Evolutionary conservation across 2,113 vertebrate genomes (phyloP).

Genomic region (Columba livia): DNA sequence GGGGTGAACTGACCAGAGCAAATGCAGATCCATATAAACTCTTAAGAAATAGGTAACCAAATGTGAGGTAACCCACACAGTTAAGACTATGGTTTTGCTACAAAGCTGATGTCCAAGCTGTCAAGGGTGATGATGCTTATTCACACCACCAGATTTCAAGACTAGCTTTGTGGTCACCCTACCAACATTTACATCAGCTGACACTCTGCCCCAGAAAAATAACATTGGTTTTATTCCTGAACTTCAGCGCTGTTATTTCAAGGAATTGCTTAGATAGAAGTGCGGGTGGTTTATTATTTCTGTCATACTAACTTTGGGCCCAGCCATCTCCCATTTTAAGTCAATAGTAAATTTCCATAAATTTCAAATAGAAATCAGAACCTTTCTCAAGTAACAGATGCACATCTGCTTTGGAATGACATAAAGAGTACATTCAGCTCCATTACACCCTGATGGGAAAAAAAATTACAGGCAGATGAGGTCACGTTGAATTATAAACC

Average conservation of each 20-base stretch:
- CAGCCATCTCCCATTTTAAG: background rate
- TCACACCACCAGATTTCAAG: background rate
- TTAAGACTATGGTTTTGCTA: background rate
- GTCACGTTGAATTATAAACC: background rate
- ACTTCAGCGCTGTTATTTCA: background rate
- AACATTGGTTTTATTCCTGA: background rate
- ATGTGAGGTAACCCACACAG: background rate
- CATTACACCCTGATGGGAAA: background rate
- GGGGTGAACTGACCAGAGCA: background rate
- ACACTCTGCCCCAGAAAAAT: background rate
- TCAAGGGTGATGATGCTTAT: background rate
- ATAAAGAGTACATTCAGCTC: background rate
- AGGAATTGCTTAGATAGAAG: background rate
- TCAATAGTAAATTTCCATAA: background rate
- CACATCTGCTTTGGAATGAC: background rate
- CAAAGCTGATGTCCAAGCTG: background rate
- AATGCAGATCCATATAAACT: background rate
- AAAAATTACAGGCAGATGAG: background rate
- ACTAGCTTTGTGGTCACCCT: background rate
- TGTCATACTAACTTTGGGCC: background rate
- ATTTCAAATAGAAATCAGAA: background rate
- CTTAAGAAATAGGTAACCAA: background rate
- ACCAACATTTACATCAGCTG: background rate
- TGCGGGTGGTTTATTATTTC: background rate
- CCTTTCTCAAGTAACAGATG: background rate